Conservation (phyloP, 2,888 invertebrate genomes). For the Seira sanloemensis region DNA sequence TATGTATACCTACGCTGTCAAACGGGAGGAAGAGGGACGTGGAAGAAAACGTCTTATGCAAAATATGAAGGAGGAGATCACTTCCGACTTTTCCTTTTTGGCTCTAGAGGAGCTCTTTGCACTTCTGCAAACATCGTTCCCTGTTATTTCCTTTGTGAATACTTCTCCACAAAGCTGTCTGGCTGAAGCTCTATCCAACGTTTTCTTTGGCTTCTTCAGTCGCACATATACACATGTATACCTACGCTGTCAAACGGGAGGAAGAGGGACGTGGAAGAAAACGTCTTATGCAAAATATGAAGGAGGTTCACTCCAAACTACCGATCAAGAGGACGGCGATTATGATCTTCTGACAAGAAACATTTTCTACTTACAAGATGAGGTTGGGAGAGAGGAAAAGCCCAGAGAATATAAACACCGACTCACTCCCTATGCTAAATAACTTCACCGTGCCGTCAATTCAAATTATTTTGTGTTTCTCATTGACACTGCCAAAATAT, state of each 20-base stretch:
- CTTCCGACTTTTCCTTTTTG: conserved; percentile 42
- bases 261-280: neutral
- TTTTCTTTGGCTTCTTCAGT: conserved; percentile 15
- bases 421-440: neutral
- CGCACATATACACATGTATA: too few relatives aligned
- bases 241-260: neutral
- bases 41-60: neutral
- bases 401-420: neutral
- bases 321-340: neutral
- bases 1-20: too few relatives aligned
- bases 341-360: neutral
- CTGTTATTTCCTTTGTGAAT: conserved; percentile 28
- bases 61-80: conserved; percentile 20
- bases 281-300: neutral
- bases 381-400: neutral
- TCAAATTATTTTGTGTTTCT: neutral
- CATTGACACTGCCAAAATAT: neutral
- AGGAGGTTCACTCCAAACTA: neutral
- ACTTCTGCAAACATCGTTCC: too few relatives aligned
- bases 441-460: neutral
- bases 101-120: neutral
- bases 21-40: neutral
- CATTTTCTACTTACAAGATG: neutral
- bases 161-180: neutral
- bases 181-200: neutral